Evolutionary conservation across 2,797 vertebrate genomes (phyloP).

Genomic region (Acanthornis magna): DNA sequence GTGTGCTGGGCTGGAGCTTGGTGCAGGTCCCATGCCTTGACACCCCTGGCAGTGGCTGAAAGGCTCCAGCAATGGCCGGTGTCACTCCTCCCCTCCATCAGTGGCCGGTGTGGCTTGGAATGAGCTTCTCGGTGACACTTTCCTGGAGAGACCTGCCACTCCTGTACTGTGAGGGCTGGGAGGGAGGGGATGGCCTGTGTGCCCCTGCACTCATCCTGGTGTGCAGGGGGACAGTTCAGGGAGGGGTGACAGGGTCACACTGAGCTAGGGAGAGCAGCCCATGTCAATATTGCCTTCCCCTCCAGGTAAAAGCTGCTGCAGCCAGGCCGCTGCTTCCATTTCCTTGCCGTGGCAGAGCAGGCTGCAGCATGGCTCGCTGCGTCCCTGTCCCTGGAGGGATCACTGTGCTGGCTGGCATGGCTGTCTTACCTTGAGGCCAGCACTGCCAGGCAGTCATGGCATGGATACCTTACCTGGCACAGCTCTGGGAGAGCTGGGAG

Average conservation of each 20-base stretch:
- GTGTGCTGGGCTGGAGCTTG: background rate
- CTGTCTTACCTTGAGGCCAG: background rate
- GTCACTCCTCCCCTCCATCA: background rate
- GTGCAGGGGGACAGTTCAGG: accelerated
- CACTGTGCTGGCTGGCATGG: accelerated
- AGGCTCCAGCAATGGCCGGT: background rate
- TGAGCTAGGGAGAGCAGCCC: background rate
- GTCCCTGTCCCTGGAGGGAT: accelerated
- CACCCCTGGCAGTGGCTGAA: accelerated
- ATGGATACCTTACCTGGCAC: background rate
- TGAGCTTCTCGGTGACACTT: background rate
- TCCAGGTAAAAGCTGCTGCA: background rate
- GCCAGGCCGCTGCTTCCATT: background rate
- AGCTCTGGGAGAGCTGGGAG: background rate
- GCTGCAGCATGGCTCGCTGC: background rate
- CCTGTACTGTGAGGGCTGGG: accelerated
- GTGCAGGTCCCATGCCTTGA: background rate
- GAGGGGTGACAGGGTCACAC: accelerated
- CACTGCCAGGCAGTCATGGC: accelerated
- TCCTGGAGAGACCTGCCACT: background rate
- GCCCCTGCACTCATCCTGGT: accelerated
- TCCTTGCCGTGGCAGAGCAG: background rate
- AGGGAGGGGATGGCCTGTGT: background rate
- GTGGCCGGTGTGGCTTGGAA: background rate
- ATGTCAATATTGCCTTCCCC: background rate